These are phyloP conservation scores for Pterocles gutturalis DNA, from an alignment of 2,113 vertebrate species.

Conservation along the genomic window DNA sequence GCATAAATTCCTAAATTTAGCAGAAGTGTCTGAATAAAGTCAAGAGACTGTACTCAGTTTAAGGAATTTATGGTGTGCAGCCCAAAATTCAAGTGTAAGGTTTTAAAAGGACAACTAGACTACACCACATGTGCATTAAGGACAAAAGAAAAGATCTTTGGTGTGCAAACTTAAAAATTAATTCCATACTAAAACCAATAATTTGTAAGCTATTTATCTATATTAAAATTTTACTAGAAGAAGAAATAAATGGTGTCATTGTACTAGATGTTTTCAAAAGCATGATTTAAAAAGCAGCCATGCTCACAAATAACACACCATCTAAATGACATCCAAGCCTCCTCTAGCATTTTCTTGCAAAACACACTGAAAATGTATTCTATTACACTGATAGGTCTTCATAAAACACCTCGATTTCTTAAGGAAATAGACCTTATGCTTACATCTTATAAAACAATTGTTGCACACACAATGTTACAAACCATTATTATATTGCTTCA, in stretches of 20 bases:
- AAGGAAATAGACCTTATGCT: neutral
- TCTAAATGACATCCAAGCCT: neutral
- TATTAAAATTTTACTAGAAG: neutral
- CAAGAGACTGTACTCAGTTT: neutral
- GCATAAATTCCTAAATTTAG: conserved; percentile 36
- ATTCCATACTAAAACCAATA: neutral
- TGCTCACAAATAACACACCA: neutral
- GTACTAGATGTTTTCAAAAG: neutral
- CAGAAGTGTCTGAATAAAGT: neutral
- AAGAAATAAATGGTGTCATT: neutral
- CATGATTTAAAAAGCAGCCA: neutral
- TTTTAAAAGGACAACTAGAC: neutral
- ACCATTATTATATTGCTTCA: neutral
- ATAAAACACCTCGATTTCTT: neutral
- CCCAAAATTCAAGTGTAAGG: neutral
- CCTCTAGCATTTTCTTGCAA: neutral
- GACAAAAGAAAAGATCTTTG: neutral
- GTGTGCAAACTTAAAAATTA: neutral
- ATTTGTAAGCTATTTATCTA: neutral
- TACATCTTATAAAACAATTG: neutral
- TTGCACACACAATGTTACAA: neutral
- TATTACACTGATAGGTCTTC: neutral
- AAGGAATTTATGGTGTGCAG: neutral
- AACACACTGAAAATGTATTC: neutral
- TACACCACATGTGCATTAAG: neutral